These are phyloP conservation scores for Chrysolina oricalcia DNA, from an alignment of 2,888 invertebrate species.

Conservation along the genomic window DNA sequence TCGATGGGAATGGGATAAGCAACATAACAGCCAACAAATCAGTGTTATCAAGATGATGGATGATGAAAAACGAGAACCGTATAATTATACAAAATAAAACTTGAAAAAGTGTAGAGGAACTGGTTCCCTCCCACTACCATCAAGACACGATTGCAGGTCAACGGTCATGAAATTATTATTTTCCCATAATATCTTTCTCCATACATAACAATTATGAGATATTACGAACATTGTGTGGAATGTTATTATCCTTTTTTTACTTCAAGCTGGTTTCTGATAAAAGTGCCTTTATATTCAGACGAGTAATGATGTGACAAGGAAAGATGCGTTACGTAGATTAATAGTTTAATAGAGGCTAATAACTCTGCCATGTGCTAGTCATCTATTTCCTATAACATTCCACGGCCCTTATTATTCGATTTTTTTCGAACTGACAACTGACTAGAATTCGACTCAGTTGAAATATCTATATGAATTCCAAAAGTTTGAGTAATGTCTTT, in stretches of 20 bases:
- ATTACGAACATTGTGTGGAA: constrained; percentile 63
- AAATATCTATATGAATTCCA: not conserved
- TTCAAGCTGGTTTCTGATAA: constrained; percentile 47
- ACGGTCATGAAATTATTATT: constrained; percentile 70
- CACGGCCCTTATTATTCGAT: not conserved
- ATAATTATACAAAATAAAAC: constrained; percentile 67
- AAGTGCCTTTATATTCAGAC: constrained; percentile 41
- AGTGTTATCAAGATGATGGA: constrained; percentile 69
- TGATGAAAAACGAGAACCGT: constrained; percentile 70
- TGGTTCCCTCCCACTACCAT: constrained; percentile 68
- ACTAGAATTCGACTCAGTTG: not conserved
- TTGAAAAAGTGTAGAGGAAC: constrained; percentile 61
- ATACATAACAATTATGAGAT: constrained; percentile 63
- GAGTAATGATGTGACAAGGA: constrained; percentile 47
- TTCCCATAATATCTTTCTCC: constrained; percentile 65
- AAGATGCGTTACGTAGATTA: constrained; percentile 44
- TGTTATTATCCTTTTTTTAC: constrained; percentile 58
- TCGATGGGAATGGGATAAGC: constrained; percentile 66
- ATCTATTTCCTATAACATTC: constrained; percentile 21
- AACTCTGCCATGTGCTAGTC: constrained; percentile 39
- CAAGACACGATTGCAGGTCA: constrained; percentile 69
- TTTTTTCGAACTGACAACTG: not conserved
- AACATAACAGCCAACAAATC: constrained; percentile 67
- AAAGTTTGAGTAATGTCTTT: not conserved
- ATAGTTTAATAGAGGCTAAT: constrained; percentile 44